Base-by-base conservation (phyloP, 2,113 vertebrate species). In the Aegotheles bennettii region DNA sequence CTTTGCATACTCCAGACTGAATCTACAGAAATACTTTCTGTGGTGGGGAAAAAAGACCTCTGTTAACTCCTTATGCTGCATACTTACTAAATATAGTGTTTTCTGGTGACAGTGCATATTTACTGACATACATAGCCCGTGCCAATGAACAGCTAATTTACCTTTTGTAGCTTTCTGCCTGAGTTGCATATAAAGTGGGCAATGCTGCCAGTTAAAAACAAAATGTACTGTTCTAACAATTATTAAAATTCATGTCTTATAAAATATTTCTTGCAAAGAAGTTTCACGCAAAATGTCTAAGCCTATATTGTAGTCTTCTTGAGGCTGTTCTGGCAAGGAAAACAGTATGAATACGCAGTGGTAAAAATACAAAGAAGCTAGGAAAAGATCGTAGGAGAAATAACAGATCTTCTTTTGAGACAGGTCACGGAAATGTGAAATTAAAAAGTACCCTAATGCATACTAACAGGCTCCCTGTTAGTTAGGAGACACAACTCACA, bases 231-330 rank as follows among this genome's bases (percentile, higher is more conserved):
- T 84, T 88, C 85, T 92, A 74, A 74, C 31, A 78, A 64, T 67
- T 92, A 89, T 93, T 93, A 90, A 92, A 95, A 97, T 89, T 86
- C 38, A 84, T 33, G 36, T 59, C 64, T 84, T 63, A 81, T 53
- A 78, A 81, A 56, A 42, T n/a, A 53, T 25, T 76, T 90, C 50
- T 67, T 68, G 60, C 67, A 56, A 84, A 85, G 69, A 79, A 51
- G 60, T 56, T 93, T 73, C 43, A 36, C 61, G 36, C n/a, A 86
- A 60, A 80, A 59, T 43, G 15, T 61, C 60, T 81, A 56, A 84
- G 64, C 31, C 15, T 67, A 3, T 40, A 47, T 47, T 4, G 4
- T 19, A 68, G 56, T 67, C 84, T 84, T 65, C 81, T n/a, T 45
- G 85, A 54, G 51, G 51, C 57, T 51, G 56, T 69, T 87, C 35